Evolutionary conservation across 2,797 vertebrate genomes (phyloP), one percentile per base, ranked within the genome.

Genomic region (Lutjanus argentimaculatus): DNA sequence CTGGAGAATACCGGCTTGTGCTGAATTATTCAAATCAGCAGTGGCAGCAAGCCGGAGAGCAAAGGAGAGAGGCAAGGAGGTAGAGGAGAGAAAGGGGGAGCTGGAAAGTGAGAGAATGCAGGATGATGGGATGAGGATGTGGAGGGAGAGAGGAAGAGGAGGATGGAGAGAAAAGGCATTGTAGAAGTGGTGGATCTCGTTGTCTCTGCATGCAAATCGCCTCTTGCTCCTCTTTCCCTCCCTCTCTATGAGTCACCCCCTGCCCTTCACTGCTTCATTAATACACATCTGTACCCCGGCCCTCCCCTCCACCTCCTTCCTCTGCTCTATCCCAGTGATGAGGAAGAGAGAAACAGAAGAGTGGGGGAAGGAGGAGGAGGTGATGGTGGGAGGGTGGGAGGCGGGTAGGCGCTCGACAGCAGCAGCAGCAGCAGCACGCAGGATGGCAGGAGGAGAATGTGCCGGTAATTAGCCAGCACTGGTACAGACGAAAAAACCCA

Each of bases 11-110:
- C 88, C 80, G 90, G 86, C 90, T 93, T 94, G 92, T 95, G 94
- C 93, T 95, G 94, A 95, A 95, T 95, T 96, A 96, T 95, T 95
- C 94, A 96, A 95, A 95, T 95, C 93, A 95, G 94, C 93, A 91
- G 92, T 92, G 94, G 94, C 93, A 95, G 94, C 94, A 94, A 93
- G 93, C 92, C 86, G 91, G 89, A 93, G 92, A 93, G 93, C 89
- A 93, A 93, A 93, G 92, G 89, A 92, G 89, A 91, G 86, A 85
- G 87, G 84, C 80, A 88, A 87, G 83, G 87, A 92, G 87, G 84
- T 79, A 85, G 87, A 85, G 91, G 89, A 92, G 85, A 78, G 76
- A 65, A 66, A 19, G 51, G 70, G 83, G 67, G 71, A 72, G 72
- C 16, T 49, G 62, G 42, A 74, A 61, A 36, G 67, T 46, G 76